Base-by-base conservation (phyloP, 2,113 vertebrate species). In the Lepus europaeus region DNA sequence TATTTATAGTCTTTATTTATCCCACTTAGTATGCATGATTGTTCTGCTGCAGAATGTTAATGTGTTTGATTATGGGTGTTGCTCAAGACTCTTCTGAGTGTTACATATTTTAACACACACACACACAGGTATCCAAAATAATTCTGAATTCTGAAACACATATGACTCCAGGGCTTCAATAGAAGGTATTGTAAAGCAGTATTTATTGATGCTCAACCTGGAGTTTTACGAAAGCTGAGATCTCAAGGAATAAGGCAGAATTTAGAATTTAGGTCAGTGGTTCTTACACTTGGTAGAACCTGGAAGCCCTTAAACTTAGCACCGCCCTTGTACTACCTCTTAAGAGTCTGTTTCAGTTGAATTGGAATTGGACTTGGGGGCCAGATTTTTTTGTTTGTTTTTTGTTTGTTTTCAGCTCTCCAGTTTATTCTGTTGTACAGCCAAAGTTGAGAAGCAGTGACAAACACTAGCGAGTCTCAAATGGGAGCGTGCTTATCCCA, bases 1-100 rank as follows among this genome's bases (percentile, higher is more conserved):
- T 86, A 59, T 91, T 93, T 95, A 80, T 77, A 61, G 80, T 63
- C 8, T 39, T 22, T 88, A 63, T 95, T 90, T 73, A 79, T 45
- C 16, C 64, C 25, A 78, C n/a, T 77, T 92, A 22, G 29, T 53
- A 14, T 81, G 20, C 9, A 13, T 90, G n/a, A 79, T 80, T 95
- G 31, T 89, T 91, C 76, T 53, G 70, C 61, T 93, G 33, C 4
- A 70, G 66, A 78, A 83, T 90, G 81, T 73, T 92, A 81, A 61
- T 36, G 13, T 70, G 68, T 80, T 92, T 94, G 69, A 85, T 86
- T 90, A 86, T 64, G 33, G 69, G 29, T 88, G 12, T 2, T 93
- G 20, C n/a, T 73, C 19, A 13, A 68, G 33, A 70, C 9, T 83
- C 25, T 88, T 83, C 27, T 59, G 56, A 19, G 14, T 59, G 56